These are phyloP conservation scores for Petrocephalus sullivani DNA, from an alignment of 2,797 vertebrate genomes.

Conservation along the genomic window DNA sequence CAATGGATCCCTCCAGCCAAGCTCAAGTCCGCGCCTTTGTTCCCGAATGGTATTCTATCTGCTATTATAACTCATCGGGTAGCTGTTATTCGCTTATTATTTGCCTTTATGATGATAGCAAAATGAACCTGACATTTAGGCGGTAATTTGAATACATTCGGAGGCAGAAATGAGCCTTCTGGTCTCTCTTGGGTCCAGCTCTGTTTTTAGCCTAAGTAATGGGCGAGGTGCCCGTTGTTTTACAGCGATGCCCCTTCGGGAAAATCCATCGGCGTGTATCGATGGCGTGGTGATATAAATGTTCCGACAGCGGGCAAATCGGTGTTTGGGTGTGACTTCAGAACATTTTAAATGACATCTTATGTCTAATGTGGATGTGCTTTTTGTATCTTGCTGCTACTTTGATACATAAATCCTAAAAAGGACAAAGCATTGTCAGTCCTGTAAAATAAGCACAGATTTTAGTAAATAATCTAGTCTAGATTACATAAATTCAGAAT, in stretches of 20 bases:
- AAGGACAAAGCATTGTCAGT: neutral
- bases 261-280: neutral
- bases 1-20: neutral
- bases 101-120: constrained; percentile 8
- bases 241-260: neutral
- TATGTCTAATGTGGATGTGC: neutral
- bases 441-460: neutral
- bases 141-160: constrained; percentile 26
- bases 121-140: constrained; percentile 24
- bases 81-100: neutral
- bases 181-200: neutral
- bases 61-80: constrained; percentile 1
- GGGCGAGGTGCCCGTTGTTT: neutral
- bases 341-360: neutral
- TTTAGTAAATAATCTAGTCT: neutral
- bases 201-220: constrained; percentile 10
- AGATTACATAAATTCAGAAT: neutral
- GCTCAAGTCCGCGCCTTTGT: neutral
- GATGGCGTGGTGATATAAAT: neutral
- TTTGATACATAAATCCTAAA: neutral
- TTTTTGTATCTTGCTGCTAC: neutral
- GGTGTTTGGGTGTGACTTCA: neutral
- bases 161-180: neutral
- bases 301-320: neutral
- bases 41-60: neutral